These are phyloP conservation scores for Semnornis frantzii DNA, from an alignment of 2,113 vertebrate genomes.

Conservation along the genomic window DNA sequence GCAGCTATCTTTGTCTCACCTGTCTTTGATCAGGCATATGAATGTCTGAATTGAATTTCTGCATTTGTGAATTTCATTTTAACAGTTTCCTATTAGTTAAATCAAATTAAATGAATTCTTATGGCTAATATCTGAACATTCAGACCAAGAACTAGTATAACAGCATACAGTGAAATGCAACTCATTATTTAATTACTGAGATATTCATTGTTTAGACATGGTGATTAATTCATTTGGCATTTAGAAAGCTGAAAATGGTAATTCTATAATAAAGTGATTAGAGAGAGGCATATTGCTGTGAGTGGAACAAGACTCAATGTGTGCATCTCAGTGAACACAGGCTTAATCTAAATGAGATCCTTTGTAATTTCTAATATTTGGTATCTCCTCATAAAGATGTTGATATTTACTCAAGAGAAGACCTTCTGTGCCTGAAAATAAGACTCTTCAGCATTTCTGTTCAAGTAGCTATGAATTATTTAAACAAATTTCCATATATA, in stretches of 20 bases:
- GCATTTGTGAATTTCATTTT: background rate
- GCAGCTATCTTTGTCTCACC: background rate
- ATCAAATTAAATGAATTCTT: background rate
- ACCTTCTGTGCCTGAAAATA: background rate
- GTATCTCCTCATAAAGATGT: background rate
- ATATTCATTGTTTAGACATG: background rate
- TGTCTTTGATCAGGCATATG: background rate
- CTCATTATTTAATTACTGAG: conserved; percentile 9
- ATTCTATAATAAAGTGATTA: conserved; percentile 4
- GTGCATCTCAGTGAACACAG: background rate
- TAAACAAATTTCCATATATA: background rate
- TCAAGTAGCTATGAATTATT: background rate
- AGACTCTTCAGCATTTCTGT: background rate
- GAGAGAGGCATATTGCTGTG: background rate
- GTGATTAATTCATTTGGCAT: conserved; percentile 5
- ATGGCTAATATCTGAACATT: background rate
- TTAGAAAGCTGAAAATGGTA: conserved; percentile 22
- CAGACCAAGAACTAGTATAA: background rate
- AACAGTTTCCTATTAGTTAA: background rate
- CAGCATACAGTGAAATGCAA: background rate
- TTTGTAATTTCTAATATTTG: background rate
- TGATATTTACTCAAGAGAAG: background rate
- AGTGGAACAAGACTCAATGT: background rate
- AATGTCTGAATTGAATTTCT: background rate
- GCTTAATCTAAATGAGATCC: background rate